These are phyloP conservation scores for Beaufortia kweichowensis DNA, from an alignment of 2,113 vertebrate genomes.

Conservation along the genomic window DNA sequence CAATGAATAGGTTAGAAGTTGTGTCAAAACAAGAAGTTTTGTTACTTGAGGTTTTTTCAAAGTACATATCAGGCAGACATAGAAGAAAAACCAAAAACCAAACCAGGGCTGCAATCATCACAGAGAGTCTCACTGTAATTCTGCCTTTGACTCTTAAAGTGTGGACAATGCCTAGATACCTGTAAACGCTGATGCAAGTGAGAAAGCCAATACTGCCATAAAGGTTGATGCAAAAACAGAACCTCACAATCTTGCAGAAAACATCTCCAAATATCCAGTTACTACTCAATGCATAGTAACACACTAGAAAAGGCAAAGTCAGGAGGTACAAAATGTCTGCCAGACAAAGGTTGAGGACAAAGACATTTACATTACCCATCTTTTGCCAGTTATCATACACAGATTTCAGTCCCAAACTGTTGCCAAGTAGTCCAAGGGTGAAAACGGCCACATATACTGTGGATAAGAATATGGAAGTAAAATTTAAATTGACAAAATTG, in stretches of 20 bases:
- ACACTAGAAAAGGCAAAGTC: slow-evolving; percentile 77
- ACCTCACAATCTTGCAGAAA: slow-evolving; percentile 76
- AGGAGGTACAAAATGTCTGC: slow-evolving; percentile 79
- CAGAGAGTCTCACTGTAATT: slow-evolving; percentile 49
- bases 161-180: slow-evolving; percentile 82
- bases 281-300: slow-evolving; percentile 64
- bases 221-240: slow-evolving; percentile 80
- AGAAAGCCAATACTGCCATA: slow-evolving; percentile 84
- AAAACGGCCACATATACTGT: slow-evolving; percentile 71
- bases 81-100: slow-evolving; percentile 73
- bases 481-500: background rate
- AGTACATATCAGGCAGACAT: slow-evolving; percentile 70
- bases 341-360: slow-evolving; percentile 76
- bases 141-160: slow-evolving; percentile 72
- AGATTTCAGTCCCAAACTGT: slow-evolving; percentile 65
- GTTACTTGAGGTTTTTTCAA: slow-evolving; percentile 51
- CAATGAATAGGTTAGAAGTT: background rate
- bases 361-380: slow-evolving; percentile 63
- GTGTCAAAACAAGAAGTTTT: slow-evolving; percentile 65
- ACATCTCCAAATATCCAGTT: slow-evolving; percentile 74
- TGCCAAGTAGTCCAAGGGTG: slow-evolving; percentile 73
- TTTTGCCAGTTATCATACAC: slow-evolving; percentile 59
- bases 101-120: slow-evolving; percentile 58
- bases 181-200: slow-evolving; percentile 81
- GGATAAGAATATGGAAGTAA: slow-evolving; percentile 67